Evolutionary conservation across 2,888 invertebrate species (phyloP).

Genomic region (Seira sanloemensis): DNA sequence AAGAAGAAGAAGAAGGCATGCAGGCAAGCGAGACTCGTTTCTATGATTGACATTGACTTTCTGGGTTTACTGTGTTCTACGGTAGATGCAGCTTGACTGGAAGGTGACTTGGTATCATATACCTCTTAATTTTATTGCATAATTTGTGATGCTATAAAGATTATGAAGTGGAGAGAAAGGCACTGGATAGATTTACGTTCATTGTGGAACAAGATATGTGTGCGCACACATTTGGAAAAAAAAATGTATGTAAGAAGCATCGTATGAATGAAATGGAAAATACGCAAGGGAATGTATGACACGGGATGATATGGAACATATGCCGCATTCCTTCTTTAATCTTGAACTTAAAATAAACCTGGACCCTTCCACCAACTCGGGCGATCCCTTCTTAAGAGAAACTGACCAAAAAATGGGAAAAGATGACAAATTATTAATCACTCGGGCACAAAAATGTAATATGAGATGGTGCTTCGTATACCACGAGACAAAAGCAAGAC

Average conservation of each 20-base stretch:
- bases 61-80: background rate
- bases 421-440: conserved; percentile 51
- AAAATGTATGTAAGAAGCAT: background rate
- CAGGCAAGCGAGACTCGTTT: conserved; percentile 31
- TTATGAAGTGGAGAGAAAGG: conserved; percentile 1
- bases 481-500: background rate
- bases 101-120: conserved; percentile 11
- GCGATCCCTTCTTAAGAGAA: background rate
- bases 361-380: background rate
- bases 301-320: conserved; percentile 39
- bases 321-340: conserved; percentile 1
- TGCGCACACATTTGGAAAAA: conserved; percentile 7
- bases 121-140: conserved; percentile 6
- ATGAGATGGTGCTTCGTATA: background rate
- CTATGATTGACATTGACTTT: conserved; percentile 38
- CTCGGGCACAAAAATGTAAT: conserved; percentile 16
- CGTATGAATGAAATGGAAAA: too few relatives aligned
- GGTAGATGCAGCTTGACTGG: background rate
- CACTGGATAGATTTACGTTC: background rate
- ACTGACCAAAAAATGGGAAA: conserved; percentile 34
- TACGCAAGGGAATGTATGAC: too few relatives aligned
- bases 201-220: conserved; percentile 3
- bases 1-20: conserved; percentile 9
- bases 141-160: background rate
- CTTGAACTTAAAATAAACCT: conserved; percentile 39